Base-by-base conservation (phyloP, 2,113 vertebrate species). In the Microtus ochrogaster region DNA sequence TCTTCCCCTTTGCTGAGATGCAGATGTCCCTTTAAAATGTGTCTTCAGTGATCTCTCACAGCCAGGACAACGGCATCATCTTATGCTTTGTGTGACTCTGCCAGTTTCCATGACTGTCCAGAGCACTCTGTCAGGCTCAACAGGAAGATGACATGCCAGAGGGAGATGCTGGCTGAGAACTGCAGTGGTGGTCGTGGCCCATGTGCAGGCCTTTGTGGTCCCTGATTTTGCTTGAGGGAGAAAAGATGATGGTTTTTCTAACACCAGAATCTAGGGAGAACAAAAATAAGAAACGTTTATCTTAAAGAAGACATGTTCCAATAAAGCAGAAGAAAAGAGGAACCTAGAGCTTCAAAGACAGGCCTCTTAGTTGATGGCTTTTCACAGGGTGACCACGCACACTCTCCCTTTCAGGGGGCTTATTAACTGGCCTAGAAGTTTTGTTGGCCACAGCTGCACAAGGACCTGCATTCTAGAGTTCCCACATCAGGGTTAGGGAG, bases 1-100 rank as follows among this genome's bases (percentile, higher is more conserved):
- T 77, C 86, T 81, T 73, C 63, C 83, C 76, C 21, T 81, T 95
- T 82, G 63, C 79, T 91, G 88, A 91, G 82, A 97, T 36, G 6
- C 82, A 90, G 81, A 95, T 81, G 39, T 92, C 65, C 73, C 74
- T 89, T 86, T 78, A 70, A 81, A 74, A 58, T n/a, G 0, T 93
- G n/a, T 96, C 72, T 47, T 79, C n/a, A 26, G 2, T 77, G n/a
- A 63, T 91, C 44, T 93, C 84, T 77, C 30, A 91, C 14, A 61
- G 33, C 22, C 24, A 30, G 61, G 52, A 73, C 13, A 36, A 9
- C 14, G 33, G 52, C 86, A 79, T 58, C 17, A 41, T 65, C 84
- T 90, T 52, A 26, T 47, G 16, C 44, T 83, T 72, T 73, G 39
- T 78, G 41, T 84, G 47, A 89, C 33, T 81, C 44, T n/a, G 2